Evolutionary conservation across 2,113 vertebrate genomes (phyloP).

Genomic region (Vidua chalybeata): DNA sequence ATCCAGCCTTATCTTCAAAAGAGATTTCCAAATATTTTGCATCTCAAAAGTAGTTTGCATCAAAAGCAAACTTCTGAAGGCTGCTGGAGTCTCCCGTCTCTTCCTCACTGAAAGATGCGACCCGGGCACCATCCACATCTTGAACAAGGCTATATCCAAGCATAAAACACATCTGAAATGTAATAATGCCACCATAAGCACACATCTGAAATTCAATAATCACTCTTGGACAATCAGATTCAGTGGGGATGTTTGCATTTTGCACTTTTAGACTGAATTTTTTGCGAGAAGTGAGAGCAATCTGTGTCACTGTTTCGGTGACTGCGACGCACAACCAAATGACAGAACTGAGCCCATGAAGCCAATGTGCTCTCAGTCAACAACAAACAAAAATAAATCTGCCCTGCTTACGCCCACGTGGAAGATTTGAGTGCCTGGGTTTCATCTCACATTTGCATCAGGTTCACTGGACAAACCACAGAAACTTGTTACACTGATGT

Average conservation of each 20-base stretch:
- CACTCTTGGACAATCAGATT: neutral
- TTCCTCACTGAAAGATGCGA: neutral
- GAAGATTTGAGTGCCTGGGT: neutral
- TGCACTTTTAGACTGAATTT: neutral
- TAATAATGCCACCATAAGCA: neutral
- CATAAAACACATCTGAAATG: neutral
- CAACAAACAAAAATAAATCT: neutral
- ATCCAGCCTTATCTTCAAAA: neutral
- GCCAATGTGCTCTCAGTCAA: neutral
- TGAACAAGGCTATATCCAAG: neutral
- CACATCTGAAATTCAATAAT: neutral
- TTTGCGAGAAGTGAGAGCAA: fast-evolving
- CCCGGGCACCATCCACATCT: fast-evolving
- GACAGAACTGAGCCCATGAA: neutral
- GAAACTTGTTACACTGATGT: neutral
- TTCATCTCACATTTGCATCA: neutral
- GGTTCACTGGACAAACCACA: neutral
- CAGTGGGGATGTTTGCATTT: neutral
- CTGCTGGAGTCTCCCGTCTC: neutral
- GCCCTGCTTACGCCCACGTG: neutral
- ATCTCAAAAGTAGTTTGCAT: neutral
- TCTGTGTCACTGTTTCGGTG: fast-evolving
- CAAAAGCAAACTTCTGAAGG: neutral
- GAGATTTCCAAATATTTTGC: slow-evolving; percentile 40
- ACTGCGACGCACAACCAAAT: fast-evolving